Evolutionary conservation across 2,888 invertebrate species (phyloP).

Genomic region (Mesorhabditis spiculigera): DNA sequence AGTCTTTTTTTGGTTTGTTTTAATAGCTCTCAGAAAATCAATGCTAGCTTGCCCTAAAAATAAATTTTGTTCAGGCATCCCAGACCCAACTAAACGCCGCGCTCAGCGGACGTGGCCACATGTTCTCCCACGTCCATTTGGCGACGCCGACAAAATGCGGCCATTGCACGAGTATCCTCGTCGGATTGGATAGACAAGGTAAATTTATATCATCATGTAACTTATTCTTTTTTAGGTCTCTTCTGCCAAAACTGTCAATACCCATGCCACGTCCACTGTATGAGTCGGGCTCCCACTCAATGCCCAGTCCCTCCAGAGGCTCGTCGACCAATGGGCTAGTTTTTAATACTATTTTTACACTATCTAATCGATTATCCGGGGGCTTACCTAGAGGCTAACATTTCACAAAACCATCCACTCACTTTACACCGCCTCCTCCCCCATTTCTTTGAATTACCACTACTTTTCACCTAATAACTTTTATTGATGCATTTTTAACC

Average conservation of each 20-base stretch:
- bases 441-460: too few relatives aligned
- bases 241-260: slow-evolving; percentile 55
- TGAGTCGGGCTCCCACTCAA: slow-evolving; percentile 74
- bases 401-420: too few relatives aligned
- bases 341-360: slow-evolving; percentile 74
- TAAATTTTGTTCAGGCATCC: not conserved
- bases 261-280: slow-evolving; percentile 90
- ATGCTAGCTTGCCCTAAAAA: not conserved
- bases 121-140: slow-evolving; percentile 88
- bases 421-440: too few relatives aligned
- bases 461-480: too few relatives aligned
- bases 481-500: too few relatives aligned
- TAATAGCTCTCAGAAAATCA: not conserved
- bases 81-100: slow-evolving; percentile 39
- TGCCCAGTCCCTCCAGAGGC: slow-evolving; percentile 73
- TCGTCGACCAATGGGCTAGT: slow-evolving; percentile 79
- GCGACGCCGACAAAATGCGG: slow-evolving; percentile 93
- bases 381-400: too few relatives aligned
- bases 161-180: slow-evolving; percentile 94
- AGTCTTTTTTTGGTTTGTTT: not conserved
- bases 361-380: not conserved
- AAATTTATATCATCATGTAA: not conserved
- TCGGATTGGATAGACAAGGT: slow-evolving; percentile 87
- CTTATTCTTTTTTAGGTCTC: slow-evolving; percentile 40
- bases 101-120: slow-evolving; percentile 67